Base-by-base conservation (phyloP, 2,797 vertebrate species). In the Spinus pinus region DNA sequence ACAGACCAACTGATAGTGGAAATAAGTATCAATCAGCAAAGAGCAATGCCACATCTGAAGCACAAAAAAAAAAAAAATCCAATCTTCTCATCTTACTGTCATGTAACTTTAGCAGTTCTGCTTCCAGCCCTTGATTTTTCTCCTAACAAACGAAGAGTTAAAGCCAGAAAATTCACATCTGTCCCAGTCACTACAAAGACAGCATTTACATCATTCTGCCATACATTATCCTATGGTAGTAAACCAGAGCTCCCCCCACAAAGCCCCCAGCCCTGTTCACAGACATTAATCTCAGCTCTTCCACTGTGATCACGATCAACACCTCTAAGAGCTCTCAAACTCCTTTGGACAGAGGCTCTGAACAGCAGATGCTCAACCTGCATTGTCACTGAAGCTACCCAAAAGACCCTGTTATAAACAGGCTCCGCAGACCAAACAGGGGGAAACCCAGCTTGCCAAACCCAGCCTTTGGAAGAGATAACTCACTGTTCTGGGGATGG, bases 401-500 rank as follows among this genome's bases (percentile, higher is more conserved):
- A 9, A 81, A 86, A 78, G 54, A 17, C 6, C 58, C 57, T 1
- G 0, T 4, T 18, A 1, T 9, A 44, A 81, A 35, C 41, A 79
- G 9, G 3, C n/a, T 10, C 53, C 24, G 86, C 60, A 61, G 62
- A 78, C 64, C 20, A 4, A 93, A 83, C 7, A 49, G 70, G 61
- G 93, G 79, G 41, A 92, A 93, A 80, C 42, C 50, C 90, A 66
- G 90, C 61, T 94, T 10, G 61, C 57, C 88, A 53, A 73, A 94
- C 62, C 3, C 41, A 2, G 47, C 65, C 54, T 82, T 54, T 42
- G 86, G 82, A 94, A 95, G 79, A 90, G 75, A 90, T 94, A 93
- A 99, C 99, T 99, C 98, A 99, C 99, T 98, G 98, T 99, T 99
- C 99, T 99, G 95, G 98, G 98, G 98, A 99, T 99, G 97, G 99